Evolutionary conservation across 2,113 vertebrate species (phyloP).

Genomic region (Heterotilapia buettikoferi): DNA sequence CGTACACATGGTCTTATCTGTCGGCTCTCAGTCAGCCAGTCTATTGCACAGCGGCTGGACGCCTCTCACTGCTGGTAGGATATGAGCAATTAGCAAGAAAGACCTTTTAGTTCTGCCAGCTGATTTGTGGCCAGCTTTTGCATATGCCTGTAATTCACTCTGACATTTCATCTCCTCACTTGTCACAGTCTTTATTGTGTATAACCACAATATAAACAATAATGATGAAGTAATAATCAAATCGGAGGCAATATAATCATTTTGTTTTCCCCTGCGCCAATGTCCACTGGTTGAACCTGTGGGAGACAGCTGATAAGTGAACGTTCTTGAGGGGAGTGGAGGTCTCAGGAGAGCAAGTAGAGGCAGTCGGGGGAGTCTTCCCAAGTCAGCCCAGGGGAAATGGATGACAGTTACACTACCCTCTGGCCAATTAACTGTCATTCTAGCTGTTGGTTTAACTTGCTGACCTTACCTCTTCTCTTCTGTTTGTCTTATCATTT

Average conservation of each 20-base stretch:
- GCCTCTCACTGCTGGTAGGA: conserved; percentile 52
- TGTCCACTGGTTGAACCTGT: conserved; percentile 73
- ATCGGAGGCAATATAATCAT: conserved; percentile 60
- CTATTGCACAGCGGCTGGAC: conserved; percentile 37
- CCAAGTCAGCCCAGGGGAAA: conserved; percentile 63
- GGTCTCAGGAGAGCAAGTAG: conserved; percentile 46
- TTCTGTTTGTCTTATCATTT: conserved; percentile 76
- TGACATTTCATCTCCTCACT: conserved; percentile 73
- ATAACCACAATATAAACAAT: conserved; percentile 70
- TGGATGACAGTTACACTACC: conserved; percentile 75
- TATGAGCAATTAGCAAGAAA: conserved; percentile 69
- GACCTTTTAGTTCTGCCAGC: conserved; percentile 67
- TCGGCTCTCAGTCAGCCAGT: conserved; percentile 47
- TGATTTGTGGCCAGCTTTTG: conserved; percentile 65
- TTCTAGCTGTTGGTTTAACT: conserved; percentile 81
- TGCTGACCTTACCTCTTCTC: conserved; percentile 71
- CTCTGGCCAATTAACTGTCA: conserved; percentile 75
- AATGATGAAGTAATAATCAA: conserved; percentile 71
- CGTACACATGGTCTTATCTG: conserved; percentile 52
- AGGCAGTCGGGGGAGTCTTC: conserved; percentile 46
- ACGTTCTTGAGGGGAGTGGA: conserved; percentile 26
- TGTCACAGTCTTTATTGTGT: conserved; percentile 72
- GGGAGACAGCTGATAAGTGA: conserved; percentile 66
- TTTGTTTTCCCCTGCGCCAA: conserved; percentile 27
- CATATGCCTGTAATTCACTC: conserved; percentile 73